Base-by-base conservation (phyloP, 1,140 invertebrate species). In the Papilio polyxenes region DNA sequence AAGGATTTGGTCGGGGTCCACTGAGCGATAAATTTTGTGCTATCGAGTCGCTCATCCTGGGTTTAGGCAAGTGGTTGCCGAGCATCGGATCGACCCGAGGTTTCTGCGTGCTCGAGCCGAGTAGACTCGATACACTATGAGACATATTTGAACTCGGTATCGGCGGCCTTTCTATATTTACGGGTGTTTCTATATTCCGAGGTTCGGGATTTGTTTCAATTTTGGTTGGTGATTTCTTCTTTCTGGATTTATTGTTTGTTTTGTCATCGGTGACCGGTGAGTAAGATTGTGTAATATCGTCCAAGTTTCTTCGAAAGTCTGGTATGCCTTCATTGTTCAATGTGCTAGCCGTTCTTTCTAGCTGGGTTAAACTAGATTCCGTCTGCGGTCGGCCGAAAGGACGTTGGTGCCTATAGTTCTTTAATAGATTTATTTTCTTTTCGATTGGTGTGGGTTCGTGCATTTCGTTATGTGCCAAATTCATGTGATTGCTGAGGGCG, bases 331-430 rank as follows among this genome's bases (percentile, higher is more conserved):
- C 93, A 51, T 89, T 92, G 40, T 92, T 95, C 10, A 94, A 82
- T 15, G 88, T 89, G 82, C 90, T 93, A 0, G 94, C 91, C 0
- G 94, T 94, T 83, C 90, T 92, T 82, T 95, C 94, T 62, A 95
- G 83, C 78, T 93, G 93, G 62, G 91, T 94, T 8, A 95, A 81
- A 81, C 91, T 94, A 0, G 94, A 95, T 83, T 94, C 94, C 0
- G 87, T 88, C n/a, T 85, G 87, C 13, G 90, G 83, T 65, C 92
- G 87, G 81, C 80, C 85, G 5, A 85, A 83, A 0, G 89, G 87
- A 13, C 94, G 91, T 84, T 94, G 93, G 82, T 95, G 94, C 83
- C 94, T 91, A 82, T 95, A 95, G 85, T 95, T 95, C 82, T 95
- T 95, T 44, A 95, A 80, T n/a, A 92, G 86, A 84, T 93, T 95